These are phyloP conservation scores for Macaria liturata DNA, from an alignment of 2,888 invertebrate genomes.

Conservation along the genomic window DNA sequence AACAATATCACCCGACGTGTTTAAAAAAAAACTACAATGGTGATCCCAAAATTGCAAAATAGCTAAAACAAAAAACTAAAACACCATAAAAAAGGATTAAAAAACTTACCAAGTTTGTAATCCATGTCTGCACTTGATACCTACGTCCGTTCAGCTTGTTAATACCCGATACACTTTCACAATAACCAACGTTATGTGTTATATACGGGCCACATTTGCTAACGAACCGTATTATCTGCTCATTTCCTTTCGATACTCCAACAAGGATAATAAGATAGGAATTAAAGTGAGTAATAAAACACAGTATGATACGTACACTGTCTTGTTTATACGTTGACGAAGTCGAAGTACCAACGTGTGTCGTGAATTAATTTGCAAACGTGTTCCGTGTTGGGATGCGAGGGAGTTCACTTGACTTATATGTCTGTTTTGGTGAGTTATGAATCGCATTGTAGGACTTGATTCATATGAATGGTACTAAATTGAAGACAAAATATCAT, in stretches of 20 bases:
- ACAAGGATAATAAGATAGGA: constrained; percentile 46
- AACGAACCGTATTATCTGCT: constrained; percentile 43
- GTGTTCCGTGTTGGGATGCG: constrained; percentile 11
- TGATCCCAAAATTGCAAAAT: no score
- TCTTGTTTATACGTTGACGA: constrained; percentile 19
- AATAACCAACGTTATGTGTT: constrained; percentile 35
- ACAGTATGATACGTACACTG: constrained; percentile 31
- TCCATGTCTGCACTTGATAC: constrained; percentile 34
- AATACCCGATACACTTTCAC: constrained; percentile 28
- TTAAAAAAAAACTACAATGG: not conserved
- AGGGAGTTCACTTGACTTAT: constrained; percentile 9
- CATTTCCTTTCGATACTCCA: constrained; percentile 58
- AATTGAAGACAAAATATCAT: no score
- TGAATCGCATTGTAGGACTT: no score
- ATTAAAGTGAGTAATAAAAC: constrained; percentile 19
- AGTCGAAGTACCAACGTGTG: constrained; percentile 1
- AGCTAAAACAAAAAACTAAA: no score
- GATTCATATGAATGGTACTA: no score
- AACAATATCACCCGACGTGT: no score
- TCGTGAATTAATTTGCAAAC: constrained; percentile 20
- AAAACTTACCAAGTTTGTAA: constrained; percentile 32
- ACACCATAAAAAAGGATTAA: no score
- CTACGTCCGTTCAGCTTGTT: constrained; percentile 8
- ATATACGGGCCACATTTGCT: constrained; percentile 48
- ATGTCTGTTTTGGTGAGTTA: not conserved